Conservation (phyloP, 1,140 invertebrate genomes). For the Halictus rubicundus region DNA sequence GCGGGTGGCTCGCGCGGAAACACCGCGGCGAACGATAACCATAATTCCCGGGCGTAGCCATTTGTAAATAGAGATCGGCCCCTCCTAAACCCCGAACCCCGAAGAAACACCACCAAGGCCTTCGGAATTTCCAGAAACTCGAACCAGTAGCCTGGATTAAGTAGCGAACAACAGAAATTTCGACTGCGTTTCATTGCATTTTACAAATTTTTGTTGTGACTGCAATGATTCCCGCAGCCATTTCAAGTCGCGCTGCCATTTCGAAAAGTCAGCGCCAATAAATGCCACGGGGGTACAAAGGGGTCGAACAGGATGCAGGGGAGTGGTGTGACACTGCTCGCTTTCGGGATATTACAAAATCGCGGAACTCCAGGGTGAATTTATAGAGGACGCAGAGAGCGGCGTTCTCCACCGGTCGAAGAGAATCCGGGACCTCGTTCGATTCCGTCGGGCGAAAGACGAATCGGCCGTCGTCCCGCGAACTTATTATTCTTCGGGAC, state of each 20-base stretch:
- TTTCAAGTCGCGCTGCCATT: slow-evolving; percentile 19
- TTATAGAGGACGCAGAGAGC: slow-evolving; percentile 29
- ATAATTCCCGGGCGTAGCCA: slow-evolving; percentile 5
- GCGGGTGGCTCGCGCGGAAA: slow-evolving; percentile 5
- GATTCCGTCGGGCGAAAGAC: slow-evolving; percentile 48
- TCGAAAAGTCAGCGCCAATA: slow-evolving; percentile 40
- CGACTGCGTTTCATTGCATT: no score
- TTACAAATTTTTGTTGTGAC: no score
- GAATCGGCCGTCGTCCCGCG: slow-evolving; percentile 43
- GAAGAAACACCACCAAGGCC: not conserved
- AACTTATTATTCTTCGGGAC: slow-evolving; percentile 55
- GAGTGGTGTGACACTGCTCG: not conserved
- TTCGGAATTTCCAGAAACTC: not conserved
- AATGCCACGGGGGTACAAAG: not conserved
- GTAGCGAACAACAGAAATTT: no score
- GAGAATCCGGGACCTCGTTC: slow-evolving; percentile 27
- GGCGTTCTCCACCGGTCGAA: not conserved
- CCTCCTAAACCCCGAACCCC: no score
- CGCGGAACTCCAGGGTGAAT: slow-evolving; percentile 21
- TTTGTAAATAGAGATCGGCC: slow-evolving; percentile 19
- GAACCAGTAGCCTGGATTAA: no score
- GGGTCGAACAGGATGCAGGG: not conserved
- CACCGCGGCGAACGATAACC: slow-evolving; percentile 28
- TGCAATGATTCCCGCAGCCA: no score
- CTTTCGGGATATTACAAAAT: slow-evolving; percentile 52